These are phyloP conservation scores for Brachypalpus laphriformis DNA, from an alignment of 2,888 invertebrate genomes.

Conservation along the genomic window DNA sequence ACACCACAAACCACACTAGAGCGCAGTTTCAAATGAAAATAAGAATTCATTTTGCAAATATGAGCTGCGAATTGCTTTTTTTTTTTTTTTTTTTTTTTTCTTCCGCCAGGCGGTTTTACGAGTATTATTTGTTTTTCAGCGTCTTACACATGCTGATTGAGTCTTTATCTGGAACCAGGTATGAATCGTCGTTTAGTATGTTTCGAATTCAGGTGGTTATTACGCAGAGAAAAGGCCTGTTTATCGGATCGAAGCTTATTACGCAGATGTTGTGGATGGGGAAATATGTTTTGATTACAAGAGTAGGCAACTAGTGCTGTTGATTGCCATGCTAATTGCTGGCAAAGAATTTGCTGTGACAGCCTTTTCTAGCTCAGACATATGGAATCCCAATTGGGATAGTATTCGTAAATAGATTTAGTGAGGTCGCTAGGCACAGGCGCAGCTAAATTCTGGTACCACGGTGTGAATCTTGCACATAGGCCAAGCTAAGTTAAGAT, in stretches of 20 bases:
- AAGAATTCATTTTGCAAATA: slow-evolving; percentile 15
- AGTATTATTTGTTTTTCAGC: neutral
- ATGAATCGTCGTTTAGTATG: neutral
- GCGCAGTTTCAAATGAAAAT: neutral
- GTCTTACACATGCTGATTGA: neutral
- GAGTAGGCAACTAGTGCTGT: too few relatives aligned
- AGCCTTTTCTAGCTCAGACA: too few relatives aligned
- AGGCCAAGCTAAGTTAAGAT: too few relatives aligned
- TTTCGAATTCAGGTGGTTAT: neutral
- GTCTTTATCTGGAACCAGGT: neutral
- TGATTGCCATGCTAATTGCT: too few relatives aligned
- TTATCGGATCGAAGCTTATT: neutral
- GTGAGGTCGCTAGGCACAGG: too few relatives aligned
- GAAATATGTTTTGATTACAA: neutral
- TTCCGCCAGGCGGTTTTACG: neutral
- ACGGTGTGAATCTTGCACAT: too few relatives aligned
- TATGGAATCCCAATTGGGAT: too few relatives aligned
- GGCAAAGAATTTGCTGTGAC: too few relatives aligned
- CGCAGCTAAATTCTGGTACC: too few relatives aligned
- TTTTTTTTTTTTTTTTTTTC: neutral
- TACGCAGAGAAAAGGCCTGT: neutral
- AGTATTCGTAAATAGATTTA: too few relatives aligned
- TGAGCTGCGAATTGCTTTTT: neutral
- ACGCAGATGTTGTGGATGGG: neutral
- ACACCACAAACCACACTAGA: slow-evolving; percentile 14